Percentiles rank a stretch among this genome's conserved stretches.
phyloP scores from a whole-genome alignment of 2,113 vertebrate species.

The Rhineura floridana region DNA sequence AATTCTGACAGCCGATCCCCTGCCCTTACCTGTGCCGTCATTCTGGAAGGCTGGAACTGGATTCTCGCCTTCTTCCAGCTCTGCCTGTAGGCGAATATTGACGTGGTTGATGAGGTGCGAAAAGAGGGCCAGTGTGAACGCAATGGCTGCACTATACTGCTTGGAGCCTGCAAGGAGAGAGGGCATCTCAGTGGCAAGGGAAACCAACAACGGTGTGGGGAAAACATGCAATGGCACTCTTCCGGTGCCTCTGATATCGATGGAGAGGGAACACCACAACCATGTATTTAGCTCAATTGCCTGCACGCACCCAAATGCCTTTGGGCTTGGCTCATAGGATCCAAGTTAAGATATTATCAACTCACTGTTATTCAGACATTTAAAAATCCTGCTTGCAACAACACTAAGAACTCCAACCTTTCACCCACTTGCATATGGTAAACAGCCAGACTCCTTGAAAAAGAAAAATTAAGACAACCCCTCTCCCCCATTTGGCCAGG shows the following conservation, averaged over 20 bases:
- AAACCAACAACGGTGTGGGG: fast-evolving
- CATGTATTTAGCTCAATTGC: too few relatives aligned
- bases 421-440: not conserved
- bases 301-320: not conserved
- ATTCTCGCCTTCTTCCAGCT: slow-evolving; percentile 91
- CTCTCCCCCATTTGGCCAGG: not conserved
- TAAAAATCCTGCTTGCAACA: not conserved
- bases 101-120: slow-evolving; percentile 98
- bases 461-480: too few relatives aligned
- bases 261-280: not conserved
- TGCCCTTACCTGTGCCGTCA: slow-evolving; percentile 76
- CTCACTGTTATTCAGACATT: too few relatives aligned
- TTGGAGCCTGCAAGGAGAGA: slow-evolving; percentile 83
- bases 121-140: slow-evolving; percentile 95
- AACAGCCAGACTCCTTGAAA: not conserved
- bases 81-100: slow-evolving; percentile 95
- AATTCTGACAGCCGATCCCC: not conserved
- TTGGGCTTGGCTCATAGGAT: not conserved
- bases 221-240: not conserved
- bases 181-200: fast-evolving
- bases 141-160: slow-evolving; percentile 96
- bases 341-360: not conserved
- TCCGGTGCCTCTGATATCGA: not conserved
- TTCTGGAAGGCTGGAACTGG: slow-evolving; percentile 86
- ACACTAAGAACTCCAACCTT: not conserved